A percentile compares a stretch with the other conserved stretches of the same genome.
These are phyloP conservation scores for Pristionchus maxplancki DNA, from an alignment of 2,888 invertebrate species.

Conservation along the genomic window DNA sequence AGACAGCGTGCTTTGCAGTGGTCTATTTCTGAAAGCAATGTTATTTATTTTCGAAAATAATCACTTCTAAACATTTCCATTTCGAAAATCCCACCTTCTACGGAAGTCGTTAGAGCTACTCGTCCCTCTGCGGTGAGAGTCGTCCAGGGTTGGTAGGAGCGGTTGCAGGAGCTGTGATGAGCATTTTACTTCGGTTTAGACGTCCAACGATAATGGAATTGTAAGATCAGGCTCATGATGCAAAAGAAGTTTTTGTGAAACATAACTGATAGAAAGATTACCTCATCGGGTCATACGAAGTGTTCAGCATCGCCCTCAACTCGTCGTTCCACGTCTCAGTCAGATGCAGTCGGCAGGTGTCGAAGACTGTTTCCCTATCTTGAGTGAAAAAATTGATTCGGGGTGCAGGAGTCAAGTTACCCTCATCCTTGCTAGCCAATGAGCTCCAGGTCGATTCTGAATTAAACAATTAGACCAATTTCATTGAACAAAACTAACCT, in stretches of 20 bases:
- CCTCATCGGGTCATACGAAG: conserved; percentile 8
- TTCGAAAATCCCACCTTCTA: not conserved
- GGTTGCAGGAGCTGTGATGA: not conserved
- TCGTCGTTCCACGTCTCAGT: not conserved
- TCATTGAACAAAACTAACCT: not conserved
- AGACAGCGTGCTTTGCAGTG: not conserved
- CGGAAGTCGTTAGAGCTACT: not conserved
- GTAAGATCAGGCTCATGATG: not conserved
- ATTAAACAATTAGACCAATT: not conserved
- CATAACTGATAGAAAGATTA: not conserved
- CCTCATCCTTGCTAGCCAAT: not conserved
- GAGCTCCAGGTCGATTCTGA: not conserved
- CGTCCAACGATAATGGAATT: too few species aligned
- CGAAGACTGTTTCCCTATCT: not conserved
- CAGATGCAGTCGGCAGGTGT: not conserved
- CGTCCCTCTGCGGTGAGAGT: not conserved
- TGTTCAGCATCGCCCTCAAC: not conserved
- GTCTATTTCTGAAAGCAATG: not conserved
- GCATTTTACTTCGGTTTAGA: not conserved
- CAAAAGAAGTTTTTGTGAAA: not conserved
- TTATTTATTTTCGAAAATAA: not conserved
- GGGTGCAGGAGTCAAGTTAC: not conserved
- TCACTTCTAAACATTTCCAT: not conserved
- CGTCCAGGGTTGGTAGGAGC: not conserved
- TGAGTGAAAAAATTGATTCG: too few species aligned